These are phyloP conservation scores for Apamea monoglypha DNA, from an alignment of 2,888 invertebrate species.

Conservation along the genomic window DNA sequence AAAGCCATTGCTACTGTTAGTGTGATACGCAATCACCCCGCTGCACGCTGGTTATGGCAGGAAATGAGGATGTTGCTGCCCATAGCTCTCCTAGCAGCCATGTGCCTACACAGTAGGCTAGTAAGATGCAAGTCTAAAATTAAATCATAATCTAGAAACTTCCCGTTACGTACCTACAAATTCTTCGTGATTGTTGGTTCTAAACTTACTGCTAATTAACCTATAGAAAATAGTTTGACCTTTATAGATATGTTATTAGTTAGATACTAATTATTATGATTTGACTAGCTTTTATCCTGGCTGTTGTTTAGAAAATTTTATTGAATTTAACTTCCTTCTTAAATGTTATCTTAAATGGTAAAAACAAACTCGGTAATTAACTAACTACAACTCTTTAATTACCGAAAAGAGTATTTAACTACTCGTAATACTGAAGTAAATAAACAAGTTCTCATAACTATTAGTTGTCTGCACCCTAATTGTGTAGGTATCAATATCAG, in stretches of 20 bases:
- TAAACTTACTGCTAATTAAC: conserved; percentile 50
- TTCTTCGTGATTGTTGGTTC: conserved; percentile 20
- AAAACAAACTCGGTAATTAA: neutral
- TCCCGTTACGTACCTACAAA: conserved; percentile 20
- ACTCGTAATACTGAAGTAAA: neutral
- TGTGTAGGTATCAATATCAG: no score
- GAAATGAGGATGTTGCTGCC: neutral
- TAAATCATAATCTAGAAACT: conserved; percentile 25
- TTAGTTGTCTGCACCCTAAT: neutral
- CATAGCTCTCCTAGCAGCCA: neutral
- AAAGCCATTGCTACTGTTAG: no score
- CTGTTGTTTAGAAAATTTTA: conserved; percentile 3
- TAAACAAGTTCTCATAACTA: neutral
- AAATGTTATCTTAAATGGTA: neutral
- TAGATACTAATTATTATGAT: conserved; percentile 31
- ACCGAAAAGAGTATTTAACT: neutral
- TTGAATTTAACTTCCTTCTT: neutral
- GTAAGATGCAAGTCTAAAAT: conserved; percentile 26
- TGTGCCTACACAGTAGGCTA: neutral
- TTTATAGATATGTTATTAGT: conserved; percentile 33
- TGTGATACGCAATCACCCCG: neutral
- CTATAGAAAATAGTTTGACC: conserved; percentile 47
- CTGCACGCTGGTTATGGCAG: neutral
- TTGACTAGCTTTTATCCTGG: conserved; percentile 38
- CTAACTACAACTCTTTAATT: no score